Evolutionary conservation across 2,888 invertebrate genomes (phyloP).

Genomic region (Masnerella sp.): DNA sequence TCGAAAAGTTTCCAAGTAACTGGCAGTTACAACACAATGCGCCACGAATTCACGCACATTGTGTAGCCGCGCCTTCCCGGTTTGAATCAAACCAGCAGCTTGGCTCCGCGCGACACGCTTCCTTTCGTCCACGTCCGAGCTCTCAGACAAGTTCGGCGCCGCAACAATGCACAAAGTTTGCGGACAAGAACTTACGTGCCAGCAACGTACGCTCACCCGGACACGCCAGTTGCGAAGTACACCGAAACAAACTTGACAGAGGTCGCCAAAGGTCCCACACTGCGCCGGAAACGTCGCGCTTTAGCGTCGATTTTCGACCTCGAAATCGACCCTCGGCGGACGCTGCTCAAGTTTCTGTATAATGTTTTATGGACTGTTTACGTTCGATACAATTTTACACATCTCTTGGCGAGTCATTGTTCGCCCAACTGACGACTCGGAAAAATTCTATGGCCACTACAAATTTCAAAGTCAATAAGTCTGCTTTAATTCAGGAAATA

Average conservation of each 20-base stretch:
- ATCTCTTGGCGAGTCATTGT: conserved; percentile 5
- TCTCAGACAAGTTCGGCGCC: conserved; percentile 68
- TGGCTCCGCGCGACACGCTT: conserved; percentile 35
- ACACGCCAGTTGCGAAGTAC: conserved; percentile 35
- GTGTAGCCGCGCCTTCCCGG: conserved; percentile 59
- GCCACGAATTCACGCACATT: conserved; percentile 63
- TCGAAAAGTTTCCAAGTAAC: conserved; percentile 57
- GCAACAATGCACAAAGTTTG: conserved; percentile 73
- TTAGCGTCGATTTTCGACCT: conserved; percentile 49
- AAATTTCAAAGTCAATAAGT: too few species aligned
- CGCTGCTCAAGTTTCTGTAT: conserved; percentile 19
- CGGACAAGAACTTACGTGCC: conserved; percentile 65
- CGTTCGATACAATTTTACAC: conserved; percentile 31
- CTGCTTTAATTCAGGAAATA: too few species aligned
- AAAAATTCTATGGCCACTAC: too few species aligned
- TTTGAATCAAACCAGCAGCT: conserved; percentile 43
- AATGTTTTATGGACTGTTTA: conserved; percentile 36
- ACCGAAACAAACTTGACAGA: conserved; percentile 42
- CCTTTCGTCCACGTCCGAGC: conserved; percentile 50
- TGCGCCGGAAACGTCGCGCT: conserved; percentile 29
- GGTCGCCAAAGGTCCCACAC: conserved; percentile 44
- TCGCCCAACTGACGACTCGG: conserved; percentile 1
- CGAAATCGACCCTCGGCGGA: conserved; percentile 15
- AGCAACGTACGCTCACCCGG: conserved; percentile 37
- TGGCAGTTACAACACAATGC: conserved; percentile 56